Conservation (phyloP, 2,888 invertebrate genomes). For the Patella pellucida region DNA sequence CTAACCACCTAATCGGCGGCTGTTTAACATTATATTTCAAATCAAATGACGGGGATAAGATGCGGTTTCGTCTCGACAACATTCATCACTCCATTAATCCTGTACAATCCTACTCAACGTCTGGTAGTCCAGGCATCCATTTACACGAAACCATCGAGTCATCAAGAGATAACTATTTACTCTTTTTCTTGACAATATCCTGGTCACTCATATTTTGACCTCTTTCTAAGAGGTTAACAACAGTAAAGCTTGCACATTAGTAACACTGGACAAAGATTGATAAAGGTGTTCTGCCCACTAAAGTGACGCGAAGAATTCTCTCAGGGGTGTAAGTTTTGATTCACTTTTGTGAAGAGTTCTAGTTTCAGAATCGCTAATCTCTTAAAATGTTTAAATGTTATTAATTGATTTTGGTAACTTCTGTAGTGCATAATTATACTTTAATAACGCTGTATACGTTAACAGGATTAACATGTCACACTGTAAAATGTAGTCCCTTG, state of each 20-base stretch:
- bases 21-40: conserved; percentile 1
- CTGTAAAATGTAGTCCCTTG: no score
- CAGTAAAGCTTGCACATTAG: conserved; percentile 1
- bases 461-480: no score
- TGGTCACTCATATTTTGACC: neutral
- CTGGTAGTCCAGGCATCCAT: neutral
- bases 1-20: neutral
- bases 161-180: no score
- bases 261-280: neutral
- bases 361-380: no score
- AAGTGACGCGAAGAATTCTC: neutral
- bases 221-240: neutral
- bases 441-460: no score
- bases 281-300: neutral
- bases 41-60: neutral
- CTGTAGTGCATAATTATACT: no score
- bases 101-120: neutral
- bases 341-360: no score
- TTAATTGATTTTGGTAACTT: no score
- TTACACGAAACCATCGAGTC: no score
- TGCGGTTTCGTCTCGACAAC: conserved; percentile 6
- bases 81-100: conserved; percentile 8
- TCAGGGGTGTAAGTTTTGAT: no score
- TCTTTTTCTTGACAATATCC: no score
- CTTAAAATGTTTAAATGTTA: no score